These are phyloP conservation scores for Lutjanus argentimaculatus DNA, from an alignment of 2,797 vertebrate species.

Conservation along the genomic window DNA sequence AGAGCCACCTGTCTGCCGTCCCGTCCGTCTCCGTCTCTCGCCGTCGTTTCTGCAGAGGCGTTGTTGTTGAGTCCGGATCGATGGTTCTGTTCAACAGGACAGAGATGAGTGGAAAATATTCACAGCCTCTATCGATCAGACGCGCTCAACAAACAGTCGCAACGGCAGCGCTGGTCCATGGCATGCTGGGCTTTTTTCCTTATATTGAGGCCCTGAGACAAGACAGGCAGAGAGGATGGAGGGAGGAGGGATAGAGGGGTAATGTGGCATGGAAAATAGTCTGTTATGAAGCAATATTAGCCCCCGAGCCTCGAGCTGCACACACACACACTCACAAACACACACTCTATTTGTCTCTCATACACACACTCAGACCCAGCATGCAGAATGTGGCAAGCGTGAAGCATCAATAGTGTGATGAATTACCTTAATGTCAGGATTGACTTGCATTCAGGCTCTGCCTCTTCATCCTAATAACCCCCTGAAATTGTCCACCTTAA, in stretches of 20 bases:
- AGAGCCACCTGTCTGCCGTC: conserved; percentile 22
- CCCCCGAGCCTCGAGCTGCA: conserved; percentile 29
- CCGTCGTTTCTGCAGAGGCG: not conserved
- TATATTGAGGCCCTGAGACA: conserved; percentile 39
- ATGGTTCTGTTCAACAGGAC: conserved; percentile 46
- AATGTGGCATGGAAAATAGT: conserved; percentile 70
- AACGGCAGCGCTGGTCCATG: not conserved
- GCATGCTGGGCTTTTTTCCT: conserved; percentile 56
- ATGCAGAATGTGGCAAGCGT: conserved; percentile 44
- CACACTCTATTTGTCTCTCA: not conserved
- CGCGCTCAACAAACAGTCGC: conserved; percentile 21
- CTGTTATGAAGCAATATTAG: conserved; percentile 71
- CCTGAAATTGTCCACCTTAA: conserved; percentile 59
- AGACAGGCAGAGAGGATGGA: conserved; percentile 16
- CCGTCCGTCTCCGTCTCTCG: not conserved
- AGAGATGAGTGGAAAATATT: conserved; percentile 64
- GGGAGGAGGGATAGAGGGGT: conserved; percentile 16
- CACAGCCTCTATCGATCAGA: conserved; percentile 57
- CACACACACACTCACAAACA: conserved; percentile 15
- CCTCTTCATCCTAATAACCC: conserved; percentile 62
- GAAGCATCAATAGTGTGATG: conserved; percentile 67
- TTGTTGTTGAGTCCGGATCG: conserved; percentile 27
- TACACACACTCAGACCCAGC: conserved; percentile 12
- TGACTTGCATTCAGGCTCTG: conserved; percentile 59
- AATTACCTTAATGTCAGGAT: conserved; percentile 73